Evolutionary conservation across 2,888 invertebrate species (phyloP).

Genomic region (Drosophila nr. perissopoda): DNA sequence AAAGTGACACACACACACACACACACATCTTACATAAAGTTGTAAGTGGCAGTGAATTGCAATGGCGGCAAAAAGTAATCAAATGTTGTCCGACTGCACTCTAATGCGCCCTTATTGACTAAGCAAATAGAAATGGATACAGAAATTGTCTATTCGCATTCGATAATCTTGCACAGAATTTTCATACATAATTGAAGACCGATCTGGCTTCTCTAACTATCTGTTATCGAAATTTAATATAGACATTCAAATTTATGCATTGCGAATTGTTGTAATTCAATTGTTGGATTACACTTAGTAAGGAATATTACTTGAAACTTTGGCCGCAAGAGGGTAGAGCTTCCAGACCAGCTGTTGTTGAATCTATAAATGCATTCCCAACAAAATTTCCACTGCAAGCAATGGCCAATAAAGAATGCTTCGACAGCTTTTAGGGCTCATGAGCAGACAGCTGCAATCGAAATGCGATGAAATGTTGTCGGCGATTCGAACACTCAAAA

Average conservation of each 20-base stretch:
- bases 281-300: not conserved
- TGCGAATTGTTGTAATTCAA: not conserved
- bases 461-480: conserved; percentile 31
- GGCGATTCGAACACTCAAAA: conserved; percentile 40
- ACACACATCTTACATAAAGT: not conserved
- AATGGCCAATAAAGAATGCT: conserved; percentile 61
- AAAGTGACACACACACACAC: conserved; percentile 18
- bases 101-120: conserved; percentile 34
- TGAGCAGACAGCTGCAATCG: conserved; percentile 43
- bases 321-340: not conserved
- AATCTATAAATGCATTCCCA: conserved; percentile 29
- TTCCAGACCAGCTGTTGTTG: not conserved
- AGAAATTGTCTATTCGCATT: conserved; percentile 10
- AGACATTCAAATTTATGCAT: not conserved
- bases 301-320: not conserved
- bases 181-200: not conserved
- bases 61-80: conserved; percentile 57
- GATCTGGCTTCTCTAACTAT: not conserved
- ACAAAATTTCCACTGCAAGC: conserved; percentile 40
- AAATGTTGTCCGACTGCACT: conserved; percentile 50
- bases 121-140: conserved; percentile 16
- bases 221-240: not conserved
- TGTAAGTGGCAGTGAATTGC: conserved; percentile 1
- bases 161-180: not conserved
- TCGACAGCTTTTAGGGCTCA: conserved; percentile 46